Percentiles rank a stretch among this genome's conserved stretches.
phyloP scores from a whole-genome alignment of 2,888 invertebrate species.

The Spatulosminthurus flaviceps region DNA sequence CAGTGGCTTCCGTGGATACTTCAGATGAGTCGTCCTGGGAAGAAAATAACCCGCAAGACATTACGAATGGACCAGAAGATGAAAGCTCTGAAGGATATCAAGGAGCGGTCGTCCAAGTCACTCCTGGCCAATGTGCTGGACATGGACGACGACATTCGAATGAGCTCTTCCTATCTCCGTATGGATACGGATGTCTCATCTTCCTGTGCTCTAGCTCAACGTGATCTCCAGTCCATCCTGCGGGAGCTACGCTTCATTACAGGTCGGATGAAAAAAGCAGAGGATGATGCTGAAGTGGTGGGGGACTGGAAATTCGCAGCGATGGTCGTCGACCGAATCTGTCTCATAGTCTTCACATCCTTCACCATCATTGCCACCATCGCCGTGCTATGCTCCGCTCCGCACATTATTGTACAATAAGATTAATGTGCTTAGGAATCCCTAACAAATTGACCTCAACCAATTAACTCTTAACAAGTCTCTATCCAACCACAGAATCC shows the following conservation, averaged over 20 bases:
- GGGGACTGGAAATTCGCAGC: slow-evolving; percentile 99
- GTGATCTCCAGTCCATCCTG: slow-evolving; percentile 87
- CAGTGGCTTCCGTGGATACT: slow-evolving; percentile 98
- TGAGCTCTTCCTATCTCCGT: slow-evolving; percentile 69
- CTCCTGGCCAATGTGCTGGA: slow-evolving; percentile 93
- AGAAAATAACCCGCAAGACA: slow-evolving; percentile 89
- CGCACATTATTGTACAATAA: slow-evolving; percentile 94
- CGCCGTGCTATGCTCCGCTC: slow-evolving; percentile 89
- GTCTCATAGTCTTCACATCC: slow-evolving; percentile 93
- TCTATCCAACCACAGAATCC: background rate
- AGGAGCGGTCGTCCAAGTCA: slow-evolving; percentile 93
- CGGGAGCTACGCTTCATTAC: slow-evolving; percentile 95
- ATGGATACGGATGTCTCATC: slow-evolving; percentile 64
- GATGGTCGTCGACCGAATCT: slow-evolving; percentile 97
- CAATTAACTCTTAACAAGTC: slow-evolving; percentile 18
- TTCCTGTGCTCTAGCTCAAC: slow-evolving; percentile 63
- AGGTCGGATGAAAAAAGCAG: slow-evolving; percentile 90
- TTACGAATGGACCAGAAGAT: slow-evolving; percentile 89
- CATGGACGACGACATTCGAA: slow-evolving; percentile 92
- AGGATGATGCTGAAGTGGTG: slow-evolving; percentile 90
- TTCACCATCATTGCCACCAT: slow-evolving; percentile 94
- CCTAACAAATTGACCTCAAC: slow-evolving; percentile 45
- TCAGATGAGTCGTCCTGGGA: slow-evolving; percentile 94
- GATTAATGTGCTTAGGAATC: slow-evolving; percentile 45
- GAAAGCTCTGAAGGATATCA: slow-evolving; percentile 86